Evolutionary conservation across 2,888 invertebrate species (phyloP).

Genomic region (Pollenia angustigena): DNA sequence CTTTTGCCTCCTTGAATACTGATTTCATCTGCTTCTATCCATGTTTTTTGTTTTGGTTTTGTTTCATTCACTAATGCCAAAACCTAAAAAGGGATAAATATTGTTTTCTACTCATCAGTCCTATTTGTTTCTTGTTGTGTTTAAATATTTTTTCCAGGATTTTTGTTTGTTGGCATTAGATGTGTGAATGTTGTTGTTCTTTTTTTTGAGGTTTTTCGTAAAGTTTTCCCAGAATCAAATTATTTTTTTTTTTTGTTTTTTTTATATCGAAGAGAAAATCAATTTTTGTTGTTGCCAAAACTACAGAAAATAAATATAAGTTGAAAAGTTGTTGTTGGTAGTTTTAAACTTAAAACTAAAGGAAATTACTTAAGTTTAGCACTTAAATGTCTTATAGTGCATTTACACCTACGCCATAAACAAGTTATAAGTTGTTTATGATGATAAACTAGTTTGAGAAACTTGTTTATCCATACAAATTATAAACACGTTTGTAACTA

Average conservation of each 20-base stretch:
- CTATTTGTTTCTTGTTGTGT: slow-evolving; percentile 18
- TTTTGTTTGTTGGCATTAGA: slow-evolving; percentile 18
- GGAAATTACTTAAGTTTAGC: slow-evolving; percentile 45
- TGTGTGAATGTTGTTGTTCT: slow-evolving; percentile 12
- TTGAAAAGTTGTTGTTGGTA: slow-evolving; percentile 20
- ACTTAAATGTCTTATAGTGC: no score
- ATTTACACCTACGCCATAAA: no score
- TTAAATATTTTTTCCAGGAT: not conserved
- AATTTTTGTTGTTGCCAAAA: slow-evolving; percentile 46
- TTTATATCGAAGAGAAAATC: slow-evolving; percentile 9
- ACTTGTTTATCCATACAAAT: no score
- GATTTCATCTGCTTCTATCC: slow-evolving; percentile 41
- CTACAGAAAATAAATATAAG: not conserved
- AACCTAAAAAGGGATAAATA: slow-evolving; percentile 24
- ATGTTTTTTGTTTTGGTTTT: not conserved
- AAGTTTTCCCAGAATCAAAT: slow-evolving; percentile 13
- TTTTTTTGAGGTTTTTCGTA: not conserved
- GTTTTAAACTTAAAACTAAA: slow-evolving; percentile 20
- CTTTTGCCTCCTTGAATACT: slow-evolving; percentile 62
- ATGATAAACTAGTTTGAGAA: no score
- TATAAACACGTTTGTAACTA: no score
- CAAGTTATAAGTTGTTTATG: no score
- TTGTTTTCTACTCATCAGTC: slow-evolving; percentile 36
- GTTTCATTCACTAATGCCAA: slow-evolving; percentile 28
- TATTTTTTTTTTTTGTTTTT: slow-evolving; percentile 1